Evolutionary conservation across 2,888 invertebrate genomes (phyloP).

Genomic region (Xestia rhomboidea): DNA sequence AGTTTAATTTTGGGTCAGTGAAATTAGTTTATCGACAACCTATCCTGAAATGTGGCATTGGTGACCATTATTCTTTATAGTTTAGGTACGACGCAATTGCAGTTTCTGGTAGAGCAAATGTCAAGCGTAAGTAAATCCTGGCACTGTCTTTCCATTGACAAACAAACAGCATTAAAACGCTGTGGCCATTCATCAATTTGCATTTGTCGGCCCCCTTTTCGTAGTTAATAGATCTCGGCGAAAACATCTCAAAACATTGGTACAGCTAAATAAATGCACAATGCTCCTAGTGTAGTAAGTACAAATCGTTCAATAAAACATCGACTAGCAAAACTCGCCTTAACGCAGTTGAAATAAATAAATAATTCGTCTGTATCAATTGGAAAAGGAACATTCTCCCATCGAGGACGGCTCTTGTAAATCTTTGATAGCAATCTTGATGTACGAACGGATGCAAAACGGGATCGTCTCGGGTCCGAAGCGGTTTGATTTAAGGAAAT

Average conservation of each 20-base stretch:
- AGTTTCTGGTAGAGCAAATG: not conserved
- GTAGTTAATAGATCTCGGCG: constrained; percentile 51
- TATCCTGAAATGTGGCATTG: not conserved
- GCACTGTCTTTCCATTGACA: constrained; percentile 17
- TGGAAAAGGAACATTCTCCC: constrained; percentile 80
- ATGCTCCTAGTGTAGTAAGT: constrained; percentile 53
- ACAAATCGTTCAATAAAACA: constrained; percentile 60
- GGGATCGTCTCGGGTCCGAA: constrained; percentile 79
- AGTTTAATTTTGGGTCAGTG: not conserved
- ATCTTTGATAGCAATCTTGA: constrained; percentile 90
- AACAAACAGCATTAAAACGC: constrained; percentile 44
- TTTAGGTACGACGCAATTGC: not conserved
- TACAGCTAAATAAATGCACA: constrained; percentile 58
- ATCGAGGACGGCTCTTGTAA: constrained; percentile 88
- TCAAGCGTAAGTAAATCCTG: constrained; percentile 1
- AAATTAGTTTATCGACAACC: not conserved
- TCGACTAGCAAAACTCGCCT: constrained; percentile 63
- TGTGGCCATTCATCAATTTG: constrained; percentile 57
- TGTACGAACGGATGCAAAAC: constrained; percentile 90
- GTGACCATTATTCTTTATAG: not conserved
- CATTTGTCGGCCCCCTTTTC: constrained; percentile 54
- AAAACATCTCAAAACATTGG: constrained; percentile 54
- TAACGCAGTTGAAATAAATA: constrained; percentile 79
- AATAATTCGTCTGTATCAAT: constrained; percentile 83
- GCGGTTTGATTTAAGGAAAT: constrained; percentile 88